Evolutionary conservation across 2,797 vertebrate species (phyloP).

Genomic region (Sebastiscus tertius): DNA sequence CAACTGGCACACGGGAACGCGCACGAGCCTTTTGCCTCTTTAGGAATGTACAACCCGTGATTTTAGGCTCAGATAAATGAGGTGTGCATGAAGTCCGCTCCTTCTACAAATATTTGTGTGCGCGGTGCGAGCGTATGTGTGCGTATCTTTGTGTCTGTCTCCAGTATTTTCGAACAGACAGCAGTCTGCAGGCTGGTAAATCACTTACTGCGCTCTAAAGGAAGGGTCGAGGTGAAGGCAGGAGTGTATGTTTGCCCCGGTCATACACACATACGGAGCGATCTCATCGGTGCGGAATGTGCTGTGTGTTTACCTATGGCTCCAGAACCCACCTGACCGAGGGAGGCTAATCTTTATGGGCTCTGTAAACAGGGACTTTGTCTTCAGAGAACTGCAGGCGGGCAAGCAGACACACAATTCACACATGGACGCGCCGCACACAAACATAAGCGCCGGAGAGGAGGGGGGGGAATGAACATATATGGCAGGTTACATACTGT

Average conservation of each 20-base stretch:
- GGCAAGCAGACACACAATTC: conserved; percentile 62
- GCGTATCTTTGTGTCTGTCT: conserved; percentile 73
- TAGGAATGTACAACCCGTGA: conserved; percentile 72
- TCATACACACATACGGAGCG: conserved; percentile 76
- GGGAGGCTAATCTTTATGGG: conserved; percentile 86
- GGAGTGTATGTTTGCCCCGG: conserved; percentile 84
- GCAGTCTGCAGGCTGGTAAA: conserved; percentile 83
- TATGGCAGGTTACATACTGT: conserved; percentile 39
- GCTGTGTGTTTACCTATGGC: conserved; percentile 84
- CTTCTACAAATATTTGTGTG: conserved; percentile 83
- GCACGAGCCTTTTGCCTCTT: conserved; percentile 54
- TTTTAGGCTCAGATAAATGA: conserved; percentile 79
- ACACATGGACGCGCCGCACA: conserved; percentile 40
- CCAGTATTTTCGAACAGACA: conserved; percentile 75
- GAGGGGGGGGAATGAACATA: not conserved
- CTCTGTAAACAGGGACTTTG: conserved; percentile 87
- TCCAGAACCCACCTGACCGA: conserved; percentile 84
- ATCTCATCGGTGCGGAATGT: conserved; percentile 85
- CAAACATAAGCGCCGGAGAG: not conserved
- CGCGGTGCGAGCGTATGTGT: conserved; percentile 30
- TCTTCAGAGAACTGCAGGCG: conserved; percentile 73
- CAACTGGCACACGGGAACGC: conserved; percentile 46
- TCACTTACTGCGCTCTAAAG: conserved; percentile 82
- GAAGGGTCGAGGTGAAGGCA: conserved; percentile 79
- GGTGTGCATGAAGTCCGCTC: conserved; percentile 76